phyloP scores from a whole-genome alignment of 2,888 invertebrate species.

The Elmis aenea region DNA sequence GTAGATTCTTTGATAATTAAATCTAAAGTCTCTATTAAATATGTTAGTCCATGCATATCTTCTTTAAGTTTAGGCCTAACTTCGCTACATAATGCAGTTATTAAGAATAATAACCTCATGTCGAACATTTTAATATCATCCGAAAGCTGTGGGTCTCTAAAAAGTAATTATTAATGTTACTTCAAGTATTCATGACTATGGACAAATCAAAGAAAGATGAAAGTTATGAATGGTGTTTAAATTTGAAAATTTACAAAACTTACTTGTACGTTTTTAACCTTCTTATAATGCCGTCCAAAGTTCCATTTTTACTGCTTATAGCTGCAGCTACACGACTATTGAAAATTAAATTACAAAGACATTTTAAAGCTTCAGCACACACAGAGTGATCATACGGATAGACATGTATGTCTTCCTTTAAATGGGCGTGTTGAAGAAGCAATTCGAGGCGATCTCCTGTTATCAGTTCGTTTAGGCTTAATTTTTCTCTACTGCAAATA shows the following conservation, averaged over 20 bases:
- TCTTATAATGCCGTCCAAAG: slow-evolving; percentile 67
- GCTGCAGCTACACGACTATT: slow-evolving; percentile 62
- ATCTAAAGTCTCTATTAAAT: slow-evolving; percentile 64
- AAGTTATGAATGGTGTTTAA: too few species aligned
- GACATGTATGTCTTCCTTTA: slow-evolving; percentile 47
- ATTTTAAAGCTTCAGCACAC: slow-evolving; percentile 76
- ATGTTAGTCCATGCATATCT: slow-evolving; percentile 64
- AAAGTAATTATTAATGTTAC: slow-evolving; percentile 15
- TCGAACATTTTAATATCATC: slow-evolving; percentile 79
- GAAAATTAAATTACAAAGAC: slow-evolving; percentile 83
- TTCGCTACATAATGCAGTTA: slow-evolving; percentile 76
- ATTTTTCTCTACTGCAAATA: slow-evolving; percentile 70
- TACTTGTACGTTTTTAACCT: slow-evolving; percentile 61
- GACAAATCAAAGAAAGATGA: too few species aligned
- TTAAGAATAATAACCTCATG: slow-evolving; percentile 80
- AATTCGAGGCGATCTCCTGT: slow-evolving; percentile 62
- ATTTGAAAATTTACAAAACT: slow-evolving; percentile 3
- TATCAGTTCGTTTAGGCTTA: slow-evolving; percentile 62
- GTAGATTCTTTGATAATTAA: slow-evolving; percentile 52
- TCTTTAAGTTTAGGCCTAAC: slow-evolving; percentile 61
- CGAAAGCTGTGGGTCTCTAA: slow-evolving; percentile 55
- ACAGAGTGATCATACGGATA: slow-evolving; percentile 52
- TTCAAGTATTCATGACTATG: too few species aligned
- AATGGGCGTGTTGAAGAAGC: slow-evolving; percentile 63
- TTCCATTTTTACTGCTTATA: slow-evolving; percentile 57